Percentiles rank a stretch among this genome's conserved stretches.
Conservation (phyloP, 2,113 vertebrate species). For the Chaenogobius annularis region DNA sequence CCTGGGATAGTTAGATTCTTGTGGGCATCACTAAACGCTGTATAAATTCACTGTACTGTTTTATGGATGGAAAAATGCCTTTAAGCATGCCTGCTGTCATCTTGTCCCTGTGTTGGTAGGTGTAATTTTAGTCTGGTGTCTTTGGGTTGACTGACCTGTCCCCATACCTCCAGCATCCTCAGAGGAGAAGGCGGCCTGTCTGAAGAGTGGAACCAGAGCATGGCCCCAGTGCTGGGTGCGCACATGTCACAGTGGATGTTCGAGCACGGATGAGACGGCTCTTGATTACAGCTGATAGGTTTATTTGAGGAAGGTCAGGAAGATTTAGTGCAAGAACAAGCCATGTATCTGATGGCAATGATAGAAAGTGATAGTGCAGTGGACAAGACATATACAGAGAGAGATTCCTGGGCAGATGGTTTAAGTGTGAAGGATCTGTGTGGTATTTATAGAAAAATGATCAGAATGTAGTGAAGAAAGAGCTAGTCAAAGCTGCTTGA, state of each 20-base stretch:
- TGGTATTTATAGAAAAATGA: conserved; percentile 14
- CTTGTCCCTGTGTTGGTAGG: not conserved
- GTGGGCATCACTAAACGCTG: not conserved
- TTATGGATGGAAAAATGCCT: not conserved
- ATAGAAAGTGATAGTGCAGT: conserved; percentile 38
- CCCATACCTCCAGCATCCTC: conserved; percentile 29
- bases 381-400: conserved; percentile 9
- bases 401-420: conserved; percentile 32
- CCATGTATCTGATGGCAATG: conserved; percentile 60
- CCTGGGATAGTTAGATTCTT: not conserved
- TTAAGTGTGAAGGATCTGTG: conserved; percentile 2
- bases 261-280: conserved; percentile 46
- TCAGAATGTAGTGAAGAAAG: conserved; percentile 1
- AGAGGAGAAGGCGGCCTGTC: conserved; percentile 39
- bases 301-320: conserved; percentile 70
- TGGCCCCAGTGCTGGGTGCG: conserved; percentile 22
- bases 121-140: not conserved
- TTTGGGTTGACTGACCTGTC: conserved; percentile 9
- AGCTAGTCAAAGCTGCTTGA: too few species aligned
- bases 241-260: conserved; percentile 58
- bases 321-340: conserved; percentile 60
- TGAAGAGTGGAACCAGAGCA: conserved; percentile 29
- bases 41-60: not conserved
- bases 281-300: conserved; percentile 70
- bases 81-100: not conserved